These are phyloP conservation scores for Myioborus miniatus DNA, from an alignment of 2,797 vertebrate genomes.

Conservation along the genomic window DNA sequence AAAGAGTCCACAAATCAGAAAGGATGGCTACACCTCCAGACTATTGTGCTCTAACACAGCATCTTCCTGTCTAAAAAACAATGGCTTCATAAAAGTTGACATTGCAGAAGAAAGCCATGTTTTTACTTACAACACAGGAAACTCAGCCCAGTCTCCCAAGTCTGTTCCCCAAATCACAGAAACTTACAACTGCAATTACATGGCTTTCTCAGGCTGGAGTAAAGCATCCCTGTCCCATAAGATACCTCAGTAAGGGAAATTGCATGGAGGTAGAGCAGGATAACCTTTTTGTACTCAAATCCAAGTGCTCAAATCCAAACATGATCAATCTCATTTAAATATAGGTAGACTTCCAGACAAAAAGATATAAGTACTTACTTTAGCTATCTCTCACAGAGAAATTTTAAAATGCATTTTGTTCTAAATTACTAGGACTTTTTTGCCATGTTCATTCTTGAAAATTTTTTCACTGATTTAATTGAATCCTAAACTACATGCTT, in stretches of 20 bases:
- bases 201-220: background rate
- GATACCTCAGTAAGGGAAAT: rapidly evolving
- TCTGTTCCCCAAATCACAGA: background rate
- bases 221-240: rapidly evolving
- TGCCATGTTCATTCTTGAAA: background rate
- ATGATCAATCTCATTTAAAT: background rate
- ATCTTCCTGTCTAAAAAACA: background rate
- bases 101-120: background rate
- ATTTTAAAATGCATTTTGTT: rapidly evolving
- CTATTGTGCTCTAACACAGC: background rate
- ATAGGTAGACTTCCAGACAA: background rate
- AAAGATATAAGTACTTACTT: background rate
- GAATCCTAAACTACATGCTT: background rate
- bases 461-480: background rate
- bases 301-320: background rate
- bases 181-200: background rate
- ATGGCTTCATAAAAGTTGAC: background rate
- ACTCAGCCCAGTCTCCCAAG: background rate
- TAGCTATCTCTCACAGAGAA: background rate
- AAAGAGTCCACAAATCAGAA: background rate
- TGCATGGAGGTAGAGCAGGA: background rate
- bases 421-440: background rate
- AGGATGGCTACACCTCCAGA: background rate
- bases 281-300: background rate
- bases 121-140: background rate